Evolutionary conservation across 64 coral and sea anemone species (phyloP), one percentile per base, ranked within the genome.

Genomic region (Pocillopora verrucosa): DNA sequence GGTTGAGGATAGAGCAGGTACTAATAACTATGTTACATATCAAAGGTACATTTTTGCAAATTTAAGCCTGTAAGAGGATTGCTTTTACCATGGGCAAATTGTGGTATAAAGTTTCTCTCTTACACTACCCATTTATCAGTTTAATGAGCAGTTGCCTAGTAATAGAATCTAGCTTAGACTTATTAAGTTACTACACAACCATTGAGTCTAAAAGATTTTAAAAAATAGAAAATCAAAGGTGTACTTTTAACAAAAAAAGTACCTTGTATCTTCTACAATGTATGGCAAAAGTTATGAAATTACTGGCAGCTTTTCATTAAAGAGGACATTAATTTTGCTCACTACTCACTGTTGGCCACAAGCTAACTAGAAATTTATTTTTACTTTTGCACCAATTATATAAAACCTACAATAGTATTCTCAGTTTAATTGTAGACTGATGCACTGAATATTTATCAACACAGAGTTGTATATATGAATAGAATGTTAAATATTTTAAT

Each of bases 401-500:
- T 70, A n/a, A 70, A 3, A 51, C 41, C 41, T 20, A 30, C 22
- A 70, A 70, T 22, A 22, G 22, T 19, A 11, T 24, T 25, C 5
- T 77, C 1, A 56, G 19, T 77, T 10, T 22, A n/a, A 58, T 20
- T 45, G 75, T 56, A 56, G 17, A 10, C 1, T 70, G 45, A 45
- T 51, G 56, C 75, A 77, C 75, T 57, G 1, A 22, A 5, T 37
- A 36, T 77, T 56, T 24, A 56, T 77, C 19, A 20, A 45, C 74
- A 77, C 41, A 45, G 5, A 20, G 75, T 57, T 57, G 75, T 77
- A 45, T 77, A 56, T 56, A 19, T n/a, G 2, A 76, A 77, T 58
- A 36, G 20, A 77, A 77, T 9, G 17, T 77, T 77, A 11, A 77
- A 57, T 77, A 56, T 77, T 77, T 77, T 57, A 77, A 77, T 77